Evolutionary conservation across 2,113 vertebrate genomes (phyloP).

Genomic region (Tupaia chinensis): DNA sequence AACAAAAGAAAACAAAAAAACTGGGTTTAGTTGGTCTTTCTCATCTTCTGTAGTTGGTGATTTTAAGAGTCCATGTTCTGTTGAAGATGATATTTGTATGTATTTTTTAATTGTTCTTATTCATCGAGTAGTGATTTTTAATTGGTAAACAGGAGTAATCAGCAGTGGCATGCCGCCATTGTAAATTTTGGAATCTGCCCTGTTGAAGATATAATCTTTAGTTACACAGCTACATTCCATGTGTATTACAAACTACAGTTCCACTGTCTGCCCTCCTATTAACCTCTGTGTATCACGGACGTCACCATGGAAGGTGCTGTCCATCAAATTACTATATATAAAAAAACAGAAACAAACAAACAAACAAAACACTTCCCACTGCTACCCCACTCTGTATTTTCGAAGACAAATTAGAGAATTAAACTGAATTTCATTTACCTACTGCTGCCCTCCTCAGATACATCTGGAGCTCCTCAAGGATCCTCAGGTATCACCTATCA

Average conservation of each 20-base stretch:
- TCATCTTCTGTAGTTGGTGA: background rate
- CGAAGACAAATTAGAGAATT: conserved; percentile 4
- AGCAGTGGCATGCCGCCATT: background rate
- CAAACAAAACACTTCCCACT: background rate
- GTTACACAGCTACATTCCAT: background rate
- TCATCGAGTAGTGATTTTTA: conserved; percentile 12
- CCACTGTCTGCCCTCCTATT: background rate
- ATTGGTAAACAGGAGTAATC: background rate
- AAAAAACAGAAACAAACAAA: background rate
- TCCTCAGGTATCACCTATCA: conserved; percentile 53
- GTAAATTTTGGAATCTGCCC: conserved; percentile 11
- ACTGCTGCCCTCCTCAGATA: conserved; percentile 52
- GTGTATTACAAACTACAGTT: background rate
- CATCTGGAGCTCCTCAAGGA: conserved; percentile 59
- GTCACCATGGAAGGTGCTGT: background rate
- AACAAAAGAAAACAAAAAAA: too few species aligned
- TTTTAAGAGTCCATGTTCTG: background rate
- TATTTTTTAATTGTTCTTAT: background rate
- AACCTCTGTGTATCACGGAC: background rate
- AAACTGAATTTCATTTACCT: conserved; percentile 70
- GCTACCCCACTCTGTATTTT: background rate
- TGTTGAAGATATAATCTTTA: background rate
- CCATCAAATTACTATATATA: background rate
- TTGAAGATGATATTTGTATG: background rate
- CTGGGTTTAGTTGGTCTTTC: background rate